These are phyloP conservation scores for Bradypodion pumilum DNA, from an alignment of 2,797 vertebrate genomes.

Conservation along the genomic window DNA sequence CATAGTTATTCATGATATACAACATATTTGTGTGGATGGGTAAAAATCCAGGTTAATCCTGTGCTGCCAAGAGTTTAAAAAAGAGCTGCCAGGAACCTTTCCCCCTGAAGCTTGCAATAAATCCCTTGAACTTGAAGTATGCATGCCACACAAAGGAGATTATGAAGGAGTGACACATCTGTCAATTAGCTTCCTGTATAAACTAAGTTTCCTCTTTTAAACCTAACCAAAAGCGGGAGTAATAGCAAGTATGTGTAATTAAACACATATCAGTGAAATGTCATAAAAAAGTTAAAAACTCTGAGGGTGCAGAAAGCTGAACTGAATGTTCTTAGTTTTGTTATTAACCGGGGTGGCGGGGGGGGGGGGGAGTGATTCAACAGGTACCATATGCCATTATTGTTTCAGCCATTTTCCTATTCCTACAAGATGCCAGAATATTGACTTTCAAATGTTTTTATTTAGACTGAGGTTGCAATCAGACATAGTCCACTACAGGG, in stretches of 20 bases:
- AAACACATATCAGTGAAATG: neutral
- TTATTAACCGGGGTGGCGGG: too few species aligned
- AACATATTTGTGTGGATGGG: constrained; percentile 27
- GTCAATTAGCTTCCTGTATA: constrained; percentile 35
- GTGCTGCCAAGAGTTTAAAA: constrained; percentile 39
- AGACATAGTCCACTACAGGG: too few species aligned
- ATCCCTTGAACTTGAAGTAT: constrained; percentile 52
- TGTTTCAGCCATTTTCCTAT: neutral
- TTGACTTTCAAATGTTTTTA: too few species aligned
- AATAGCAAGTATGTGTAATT: constrained; percentile 24
- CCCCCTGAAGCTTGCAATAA: constrained; percentile 6
- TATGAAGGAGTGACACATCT: neutral
- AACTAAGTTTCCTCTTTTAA: constrained; percentile 18
- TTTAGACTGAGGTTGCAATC: too few species aligned
- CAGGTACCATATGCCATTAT: neutral
- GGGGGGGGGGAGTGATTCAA: neutral
- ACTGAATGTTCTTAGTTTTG: too few species aligned
- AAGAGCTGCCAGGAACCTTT: constrained; percentile 17
- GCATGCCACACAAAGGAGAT: constrained; percentile 31
- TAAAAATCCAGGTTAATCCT: constrained; percentile 57
- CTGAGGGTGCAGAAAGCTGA: too few species aligned
- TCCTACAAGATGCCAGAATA: neutral
- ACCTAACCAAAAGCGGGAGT: constrained; percentile 3
- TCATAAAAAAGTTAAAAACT: too few species aligned
- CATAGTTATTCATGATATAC: too few species aligned